Percentiles rank a stretch among this genome's conserved stretches.
phyloP scores from a whole-genome alignment of 2,797 vertebrate species.

The Platalea minor region DNA sequence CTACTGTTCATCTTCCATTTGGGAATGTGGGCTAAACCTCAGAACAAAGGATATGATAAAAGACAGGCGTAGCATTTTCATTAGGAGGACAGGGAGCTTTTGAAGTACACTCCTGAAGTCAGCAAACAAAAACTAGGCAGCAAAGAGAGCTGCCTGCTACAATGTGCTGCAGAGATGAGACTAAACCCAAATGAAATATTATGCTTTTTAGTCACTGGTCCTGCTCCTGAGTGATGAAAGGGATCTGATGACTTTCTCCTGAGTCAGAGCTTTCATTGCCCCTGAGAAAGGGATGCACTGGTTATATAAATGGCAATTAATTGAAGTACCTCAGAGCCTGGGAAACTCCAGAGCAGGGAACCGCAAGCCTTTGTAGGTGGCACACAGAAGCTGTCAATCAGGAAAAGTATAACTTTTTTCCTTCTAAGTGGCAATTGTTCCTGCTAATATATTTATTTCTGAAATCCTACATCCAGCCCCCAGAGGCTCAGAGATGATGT shows the following conservation, averaged over 20 bases:
- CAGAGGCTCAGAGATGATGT: not conserved
- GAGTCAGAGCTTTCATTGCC: conserved; percentile 51
- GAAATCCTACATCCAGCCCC: not conserved
- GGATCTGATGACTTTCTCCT: conserved; percentile 45
- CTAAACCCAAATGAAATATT: conserved; percentile 29
- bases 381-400: not conserved
- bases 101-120: conserved; percentile 29
- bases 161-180: conserved; percentile 16
- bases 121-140: conserved; percentile 27
- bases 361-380: conserved; percentile 28
- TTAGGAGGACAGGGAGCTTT: conserved; percentile 4
- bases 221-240: conserved; percentile 22
- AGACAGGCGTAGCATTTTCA: not conserved
- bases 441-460: conserved; percentile 45
- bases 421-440: not conserved
- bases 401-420: not conserved
- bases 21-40: not conserved
- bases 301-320: conserved; percentile 51
- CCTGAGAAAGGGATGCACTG: conserved; percentile 23
- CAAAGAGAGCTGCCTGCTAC: not conserved
- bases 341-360: conserved; percentile 42
- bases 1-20: not conserved
- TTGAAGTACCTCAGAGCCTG: conserved; percentile 32
- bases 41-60: conserved; percentile 18
- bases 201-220: conserved; percentile 20